phyloP scores from a whole-genome alignment of 2,888 invertebrate species.

The Neoscelio sp. region DNA sequence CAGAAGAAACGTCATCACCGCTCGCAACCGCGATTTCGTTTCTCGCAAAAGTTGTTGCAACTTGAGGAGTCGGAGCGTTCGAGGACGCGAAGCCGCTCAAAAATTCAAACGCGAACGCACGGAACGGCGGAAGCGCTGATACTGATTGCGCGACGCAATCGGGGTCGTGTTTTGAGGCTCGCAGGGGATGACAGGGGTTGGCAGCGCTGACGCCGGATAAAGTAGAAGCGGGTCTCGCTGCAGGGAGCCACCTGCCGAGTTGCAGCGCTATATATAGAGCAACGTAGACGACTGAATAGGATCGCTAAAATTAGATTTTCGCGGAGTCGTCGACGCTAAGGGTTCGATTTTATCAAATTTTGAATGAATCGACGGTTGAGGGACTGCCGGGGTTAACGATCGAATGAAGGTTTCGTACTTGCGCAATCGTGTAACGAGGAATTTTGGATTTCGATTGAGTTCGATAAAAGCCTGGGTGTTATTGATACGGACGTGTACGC shows the following conservation, averaged over 20 bases:
- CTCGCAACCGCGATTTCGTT: neutral
- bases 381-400: neutral
- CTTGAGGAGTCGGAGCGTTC: neutral
- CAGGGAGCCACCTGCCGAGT: slow-evolving; percentile 74
- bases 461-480: too few relatives aligned
- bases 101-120: slow-evolving; percentile 71
- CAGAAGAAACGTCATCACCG: neutral
- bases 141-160: slow-evolving; percentile 74
- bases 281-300: slow-evolving; percentile 20
- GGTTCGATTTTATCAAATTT: slow-evolving; percentile 29
- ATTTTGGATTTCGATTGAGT: neutral
- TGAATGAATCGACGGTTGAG: slow-evolving; percentile 9
- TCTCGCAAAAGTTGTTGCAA: too few relatives aligned
- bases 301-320: slow-evolving; percentile 54
- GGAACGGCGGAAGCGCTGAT: slow-evolving; percentile 79
- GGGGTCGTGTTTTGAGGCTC: slow-evolving; percentile 72
- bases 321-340: slow-evolving; percentile 8
- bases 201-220: slow-evolving; percentile 53
- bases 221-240: slow-evolving; percentile 67
- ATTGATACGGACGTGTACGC: too few relatives aligned
- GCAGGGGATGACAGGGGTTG: slow-evolving; percentile 60
- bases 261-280: slow-evolving; percentile 39
- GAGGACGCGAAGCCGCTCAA: slow-evolving; percentile 28
- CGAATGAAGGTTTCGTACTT: neutral
- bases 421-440: neutral